phyloP scores from a whole-genome alignment of 2,888 invertebrate species.

The Drosophila nigritarsus region DNA sequence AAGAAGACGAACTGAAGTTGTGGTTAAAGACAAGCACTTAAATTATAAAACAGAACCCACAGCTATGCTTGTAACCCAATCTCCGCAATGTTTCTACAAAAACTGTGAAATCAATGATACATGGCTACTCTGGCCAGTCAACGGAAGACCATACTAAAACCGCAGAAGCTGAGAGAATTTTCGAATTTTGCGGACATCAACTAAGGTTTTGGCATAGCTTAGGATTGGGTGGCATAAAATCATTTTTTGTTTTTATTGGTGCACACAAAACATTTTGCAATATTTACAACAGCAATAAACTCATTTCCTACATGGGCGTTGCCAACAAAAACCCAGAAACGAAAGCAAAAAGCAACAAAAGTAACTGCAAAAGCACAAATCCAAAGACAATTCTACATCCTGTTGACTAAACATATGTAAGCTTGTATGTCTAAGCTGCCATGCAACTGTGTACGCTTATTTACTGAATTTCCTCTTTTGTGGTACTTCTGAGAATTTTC shows the following conservation, averaged over 20 bases:
- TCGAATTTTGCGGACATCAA: slow-evolving; percentile 60
- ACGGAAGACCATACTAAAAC: slow-evolving; percentile 38
- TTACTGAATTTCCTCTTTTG: slow-evolving; percentile 48
- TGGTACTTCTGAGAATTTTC: slow-evolving; percentile 39
- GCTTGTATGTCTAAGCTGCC: slow-evolving; percentile 24
- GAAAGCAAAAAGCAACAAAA: slow-evolving; percentile 18
- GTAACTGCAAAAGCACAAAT: slow-evolving; percentile 27
- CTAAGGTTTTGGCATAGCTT: slow-evolving; percentile 32
- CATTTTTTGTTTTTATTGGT: slow-evolving; percentile 4
- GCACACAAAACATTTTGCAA: slow-evolving; percentile 58
- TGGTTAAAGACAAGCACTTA: slow-evolving; percentile 45
- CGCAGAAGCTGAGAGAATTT: slow-evolving; percentile 68
- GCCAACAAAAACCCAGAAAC: slow-evolving; percentile 3
- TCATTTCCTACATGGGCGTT: slow-evolving; percentile 53
- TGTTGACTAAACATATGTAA: slow-evolving; percentile 55
- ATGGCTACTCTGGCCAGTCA: slow-evolving; percentile 33
- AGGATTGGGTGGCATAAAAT: slow-evolving; percentile 19
- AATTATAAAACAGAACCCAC: slow-evolving; percentile 37
- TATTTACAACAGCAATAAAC: slow-evolving; percentile 71
- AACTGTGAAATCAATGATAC: slow-evolving; percentile 46
- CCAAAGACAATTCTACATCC: slow-evolving; percentile 48
- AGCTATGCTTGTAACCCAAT: slow-evolving; percentile 6
- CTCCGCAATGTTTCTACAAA: slow-evolving; percentile 5
- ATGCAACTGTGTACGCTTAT: slow-evolving; percentile 33
- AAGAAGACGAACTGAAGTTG: slow-evolving; percentile 24